These are phyloP conservation scores for Rutilus rutilus DNA, from an alignment of 2,113 vertebrate genomes.

Conservation along the genomic window DNA sequence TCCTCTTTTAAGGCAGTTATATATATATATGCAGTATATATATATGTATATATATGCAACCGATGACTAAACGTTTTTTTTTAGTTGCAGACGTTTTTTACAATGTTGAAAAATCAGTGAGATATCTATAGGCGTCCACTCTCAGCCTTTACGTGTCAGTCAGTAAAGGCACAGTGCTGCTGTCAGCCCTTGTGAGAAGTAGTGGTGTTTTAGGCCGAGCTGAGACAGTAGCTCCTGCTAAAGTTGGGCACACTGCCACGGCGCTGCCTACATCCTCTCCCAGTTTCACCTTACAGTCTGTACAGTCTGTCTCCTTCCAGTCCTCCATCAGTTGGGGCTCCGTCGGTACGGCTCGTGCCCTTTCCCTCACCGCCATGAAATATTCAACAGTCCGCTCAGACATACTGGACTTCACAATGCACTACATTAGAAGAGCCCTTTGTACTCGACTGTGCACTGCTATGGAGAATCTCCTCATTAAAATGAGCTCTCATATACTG, in stretches of 20 bases:
- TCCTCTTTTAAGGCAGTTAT: neutral
- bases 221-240: slow-evolving; percentile 45
- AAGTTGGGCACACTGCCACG: slow-evolving; percentile 31
- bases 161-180: slow-evolving; percentile 43
- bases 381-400: slow-evolving; percentile 51
- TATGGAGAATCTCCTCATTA: slow-evolving; percentile 25
- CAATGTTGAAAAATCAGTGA: neutral
- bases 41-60: too few species aligned
- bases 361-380: slow-evolving; percentile 57
- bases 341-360: slow-evolving; percentile 39
- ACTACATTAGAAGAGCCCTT: neutral
- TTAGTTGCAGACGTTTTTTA: neutral
- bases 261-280: slow-evolving; percentile 38
- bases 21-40: too few species aligned
- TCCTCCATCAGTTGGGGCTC: slow-evolving; percentile 38
- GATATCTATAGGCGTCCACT: neutral
- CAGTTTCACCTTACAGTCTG: slow-evolving; percentile 54
- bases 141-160: slow-evolving; percentile 19
- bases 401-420: slow-evolving; percentile 27
- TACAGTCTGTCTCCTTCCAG: slow-evolving; percentile 45
- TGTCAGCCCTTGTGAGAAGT: slow-evolving; percentile 36
- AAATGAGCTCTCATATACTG: neutral
- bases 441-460: slow-evolving; percentile 24
- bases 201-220: slow-evolving; percentile 21
- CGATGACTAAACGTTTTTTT: too few species aligned